Evolutionary conservation across 2,113 vertebrate species (phyloP).

Genomic region (Peromyscus leucopus): DNA sequence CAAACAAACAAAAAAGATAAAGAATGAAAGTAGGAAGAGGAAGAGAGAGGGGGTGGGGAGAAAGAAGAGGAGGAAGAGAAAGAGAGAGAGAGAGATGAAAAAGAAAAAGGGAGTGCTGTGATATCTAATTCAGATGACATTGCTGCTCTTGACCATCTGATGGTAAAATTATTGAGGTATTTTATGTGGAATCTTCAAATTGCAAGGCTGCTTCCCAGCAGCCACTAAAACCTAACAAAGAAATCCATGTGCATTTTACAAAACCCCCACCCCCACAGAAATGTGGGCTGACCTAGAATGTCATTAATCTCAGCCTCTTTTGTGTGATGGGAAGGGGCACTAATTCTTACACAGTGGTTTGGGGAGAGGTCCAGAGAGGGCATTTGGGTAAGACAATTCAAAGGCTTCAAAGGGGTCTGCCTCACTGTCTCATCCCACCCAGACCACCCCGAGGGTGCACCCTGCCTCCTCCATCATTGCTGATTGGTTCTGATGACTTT

Average conservation of each 20-base stretch:
- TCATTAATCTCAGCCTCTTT: neutral
- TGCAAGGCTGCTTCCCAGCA: neutral
- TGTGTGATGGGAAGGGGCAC: neutral
- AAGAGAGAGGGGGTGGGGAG: neutral
- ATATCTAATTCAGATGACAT: neutral
- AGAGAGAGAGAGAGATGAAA: neutral
- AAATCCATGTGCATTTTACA: neutral
- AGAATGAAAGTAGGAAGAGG: neutral
- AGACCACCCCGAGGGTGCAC: neutral
- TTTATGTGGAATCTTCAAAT: neutral
- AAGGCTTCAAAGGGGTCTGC: neutral
- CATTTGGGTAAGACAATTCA: neutral
- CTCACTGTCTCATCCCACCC: neutral
- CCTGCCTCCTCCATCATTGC: neutral
- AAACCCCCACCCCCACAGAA: neutral
- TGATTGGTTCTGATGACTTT: neutral
- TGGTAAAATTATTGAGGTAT: neutral
- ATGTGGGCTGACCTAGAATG: neutral
- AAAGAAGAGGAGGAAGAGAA: too few relatives aligned
- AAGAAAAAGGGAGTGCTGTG: neutral
- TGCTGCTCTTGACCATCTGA: neutral
- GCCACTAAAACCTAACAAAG: conserved; percentile 28
- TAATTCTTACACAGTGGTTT: neutral
- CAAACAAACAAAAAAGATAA: neutral
- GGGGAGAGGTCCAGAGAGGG: neutral